Conservation (phyloP, 2,888 invertebrate genomes). For the Neria commutata region DNA sequence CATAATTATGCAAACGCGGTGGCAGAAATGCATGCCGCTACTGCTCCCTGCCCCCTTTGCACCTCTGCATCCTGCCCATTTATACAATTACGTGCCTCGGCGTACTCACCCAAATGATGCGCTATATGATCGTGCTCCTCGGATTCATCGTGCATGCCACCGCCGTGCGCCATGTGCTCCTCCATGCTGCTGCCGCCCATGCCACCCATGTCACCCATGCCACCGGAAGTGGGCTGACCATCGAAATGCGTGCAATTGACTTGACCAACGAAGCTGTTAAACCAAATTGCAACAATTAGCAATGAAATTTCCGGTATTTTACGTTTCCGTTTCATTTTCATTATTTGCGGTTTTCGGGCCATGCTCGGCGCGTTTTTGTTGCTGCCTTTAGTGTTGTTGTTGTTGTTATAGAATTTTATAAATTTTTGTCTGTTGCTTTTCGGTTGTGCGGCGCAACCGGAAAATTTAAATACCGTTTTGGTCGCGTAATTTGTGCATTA, state of each 20-base stretch:
- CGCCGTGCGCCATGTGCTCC: conserved; percentile 28
- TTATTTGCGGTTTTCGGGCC: conserved; percentile 25
- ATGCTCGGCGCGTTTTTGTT: conserved; percentile 16
- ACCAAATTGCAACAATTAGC: conserved; percentile 56
- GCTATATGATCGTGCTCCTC: conserved; percentile 56
- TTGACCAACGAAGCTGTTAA: conserved; percentile 35
- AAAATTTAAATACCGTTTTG: conserved; percentile 41
- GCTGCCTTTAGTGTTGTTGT: conserved; percentile 6
- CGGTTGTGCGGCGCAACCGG: background rate
- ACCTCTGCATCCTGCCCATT: too few species aligned
- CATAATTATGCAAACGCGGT: too few species aligned
- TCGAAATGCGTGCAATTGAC: conserved; percentile 24
- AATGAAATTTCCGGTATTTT: conserved; percentile 57
- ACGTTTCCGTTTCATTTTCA: conserved; percentile 54
- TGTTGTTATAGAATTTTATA: background rate
- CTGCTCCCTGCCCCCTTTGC: background rate
- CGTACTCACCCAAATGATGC: conserved; percentile 56
- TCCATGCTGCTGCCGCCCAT: conserved; percentile 25
- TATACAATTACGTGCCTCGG: too few species aligned
- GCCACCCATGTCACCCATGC: conserved; percentile 12
- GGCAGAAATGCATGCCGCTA: background rate
- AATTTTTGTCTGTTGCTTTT: background rate
- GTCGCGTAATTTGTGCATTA: conserved; percentile 2
- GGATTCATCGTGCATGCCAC: conserved; percentile 45
- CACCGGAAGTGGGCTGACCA: conserved; percentile 7